These are phyloP conservation scores for Rotaria magnacalcarata DNA, from an alignment of 2,888 invertebrate species.

Conservation along the genomic window DNA sequence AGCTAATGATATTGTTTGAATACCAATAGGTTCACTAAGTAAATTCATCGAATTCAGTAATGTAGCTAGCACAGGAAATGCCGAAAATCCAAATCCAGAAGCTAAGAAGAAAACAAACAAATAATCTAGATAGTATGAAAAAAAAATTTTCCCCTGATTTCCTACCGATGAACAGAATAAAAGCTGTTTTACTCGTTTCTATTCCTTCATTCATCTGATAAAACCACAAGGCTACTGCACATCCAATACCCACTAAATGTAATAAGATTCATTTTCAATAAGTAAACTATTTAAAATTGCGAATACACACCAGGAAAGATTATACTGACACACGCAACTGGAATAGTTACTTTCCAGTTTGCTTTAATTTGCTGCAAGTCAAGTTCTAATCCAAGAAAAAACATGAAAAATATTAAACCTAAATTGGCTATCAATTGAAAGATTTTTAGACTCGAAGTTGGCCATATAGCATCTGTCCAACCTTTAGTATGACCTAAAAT, in stretches of 20 bases:
- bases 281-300: background rate
- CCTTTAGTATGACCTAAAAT: background rate
- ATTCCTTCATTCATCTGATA: constrained; percentile 1
- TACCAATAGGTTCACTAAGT: background rate
- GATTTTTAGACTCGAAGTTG: background rate
- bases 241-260: background rate
- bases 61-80: constrained; percentile 6
- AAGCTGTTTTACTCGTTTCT: background rate
- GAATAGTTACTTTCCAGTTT: background rate
- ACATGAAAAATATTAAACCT: constrained; percentile 6
- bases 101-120: background rate
- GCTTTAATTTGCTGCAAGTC: background rate
- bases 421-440: constrained; percentile 28
- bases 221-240: background rate
- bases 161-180: constrained; percentile 1
- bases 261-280: background rate
- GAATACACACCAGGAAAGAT: background rate
- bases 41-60: background rate
- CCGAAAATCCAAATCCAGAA: background rate
- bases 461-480: background rate
- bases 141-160: too few relatives aligned
- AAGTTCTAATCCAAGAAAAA: constrained; percentile 20
- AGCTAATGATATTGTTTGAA: constrained; percentile 32
- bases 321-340: background rate
- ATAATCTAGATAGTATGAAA: background rate